Evolutionary conservation across 2,888 invertebrate species (phyloP), one percentile per base, ranked within the genome.

Genomic region (Agrypnus murinus): DNA sequence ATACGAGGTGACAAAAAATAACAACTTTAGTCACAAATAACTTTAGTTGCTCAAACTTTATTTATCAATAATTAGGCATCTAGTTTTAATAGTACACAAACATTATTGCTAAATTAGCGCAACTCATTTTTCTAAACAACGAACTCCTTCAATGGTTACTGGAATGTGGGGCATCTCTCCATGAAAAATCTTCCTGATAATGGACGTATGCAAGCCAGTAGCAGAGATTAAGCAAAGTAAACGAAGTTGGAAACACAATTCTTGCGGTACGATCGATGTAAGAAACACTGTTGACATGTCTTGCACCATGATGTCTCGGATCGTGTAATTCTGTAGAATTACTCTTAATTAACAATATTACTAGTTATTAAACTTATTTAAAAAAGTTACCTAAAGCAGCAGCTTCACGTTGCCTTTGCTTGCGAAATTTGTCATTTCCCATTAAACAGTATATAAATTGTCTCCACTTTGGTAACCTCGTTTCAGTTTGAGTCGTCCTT

Each of bases 121-220:
- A 25, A 25, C 25, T 25, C 5, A 25, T 5, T 25, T 25, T 25
- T 3, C 25, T 25, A 25, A 25, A 25, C 25, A 25, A 25, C 25
- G 5, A 25, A 25, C 25, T 3, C 5, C 5, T 25, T 82, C 81
- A 89, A 83, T 88, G 89, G 10, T 87, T 88, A 7, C 88, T 81
- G 0, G 87, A 88, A 72, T 91, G 87, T 77, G 91, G 90, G 75
- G 90, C 90, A 83, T 92, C 92, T 64, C 90, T 90, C 92, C 92
- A 92, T 73, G 91, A 90, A 82, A 92, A 93, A 81, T 92, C 91
- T 73, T 92, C 91, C 79, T 92, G 93, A 71, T 92, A 92, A 80
- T 92, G 91, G 12, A 93, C 93, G 84, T 95, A 96, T 38, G 92
- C 90, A 84, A 95, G 86, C 97, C 97, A 98, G 85, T 98, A 98